Conservation (phyloP, 2,888 invertebrate species). For the Andrena haemorrhoa region DNA sequence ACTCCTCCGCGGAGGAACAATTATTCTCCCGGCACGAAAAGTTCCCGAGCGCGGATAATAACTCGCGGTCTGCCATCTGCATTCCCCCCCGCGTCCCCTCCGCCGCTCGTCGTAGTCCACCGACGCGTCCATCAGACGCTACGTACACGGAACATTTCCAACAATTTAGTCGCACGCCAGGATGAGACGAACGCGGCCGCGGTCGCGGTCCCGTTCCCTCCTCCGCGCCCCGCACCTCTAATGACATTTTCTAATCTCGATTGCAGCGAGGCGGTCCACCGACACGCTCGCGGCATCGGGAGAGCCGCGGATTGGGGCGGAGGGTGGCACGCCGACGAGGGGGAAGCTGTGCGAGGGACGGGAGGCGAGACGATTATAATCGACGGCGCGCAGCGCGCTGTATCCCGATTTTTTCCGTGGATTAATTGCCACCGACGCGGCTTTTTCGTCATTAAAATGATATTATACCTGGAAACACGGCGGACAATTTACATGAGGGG, state of each 20-base stretch:
- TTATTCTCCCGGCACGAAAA: slow-evolving; percentile 56
- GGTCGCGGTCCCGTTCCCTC: not conserved
- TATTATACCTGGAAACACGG: slow-evolving; percentile 80
- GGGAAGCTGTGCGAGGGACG: slow-evolving; percentile 8
- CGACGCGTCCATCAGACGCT: slow-evolving; percentile 43
- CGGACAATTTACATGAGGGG: slow-evolving; percentile 79
- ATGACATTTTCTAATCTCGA: slow-evolving; percentile 82
- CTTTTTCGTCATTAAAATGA: slow-evolving; percentile 82
- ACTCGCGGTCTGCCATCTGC: slow-evolving; percentile 34
- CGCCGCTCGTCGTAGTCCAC: slow-evolving; percentile 1
- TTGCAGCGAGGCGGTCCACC: slow-evolving; percentile 61
- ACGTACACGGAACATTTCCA: slow-evolving; percentile 38
- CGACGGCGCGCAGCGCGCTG: slow-evolving; percentile 54
- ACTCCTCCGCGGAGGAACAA: slow-evolving; percentile 30
- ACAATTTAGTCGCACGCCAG: slow-evolving; percentile 37
- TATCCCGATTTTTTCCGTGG: slow-evolving; percentile 75
- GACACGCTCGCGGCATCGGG: slow-evolving; percentile 16
- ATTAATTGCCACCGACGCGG: slow-evolving; percentile 80
- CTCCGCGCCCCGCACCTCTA: slow-evolving; percentile 54
- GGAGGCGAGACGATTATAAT: slow-evolving; percentile 56
- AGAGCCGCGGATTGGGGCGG: slow-evolving; percentile 19
- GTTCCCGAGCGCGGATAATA: slow-evolving; percentile 59
- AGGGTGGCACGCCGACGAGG: not conserved
- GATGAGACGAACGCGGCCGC: slow-evolving; percentile 23
- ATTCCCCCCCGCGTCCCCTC: not conserved